Conservation (phyloP, 2,113 vertebrate species). For the Arothron firmamentum region DNA sequence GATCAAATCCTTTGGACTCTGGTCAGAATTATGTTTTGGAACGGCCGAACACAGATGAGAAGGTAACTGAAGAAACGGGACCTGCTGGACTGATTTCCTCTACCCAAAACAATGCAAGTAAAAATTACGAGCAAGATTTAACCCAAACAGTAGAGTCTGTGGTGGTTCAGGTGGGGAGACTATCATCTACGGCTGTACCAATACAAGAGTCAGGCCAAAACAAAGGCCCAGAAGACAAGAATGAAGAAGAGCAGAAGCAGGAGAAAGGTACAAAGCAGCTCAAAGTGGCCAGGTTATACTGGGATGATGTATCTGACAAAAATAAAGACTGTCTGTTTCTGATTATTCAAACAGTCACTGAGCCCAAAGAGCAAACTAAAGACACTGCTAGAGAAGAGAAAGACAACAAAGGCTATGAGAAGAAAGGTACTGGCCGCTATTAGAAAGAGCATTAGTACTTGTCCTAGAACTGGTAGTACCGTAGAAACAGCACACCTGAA, state of each 20-base stretch:
- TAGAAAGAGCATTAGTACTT: not conserved
- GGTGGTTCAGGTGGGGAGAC: not conserved
- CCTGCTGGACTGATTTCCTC: constrained; percentile 5
- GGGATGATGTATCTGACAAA: not conserved
- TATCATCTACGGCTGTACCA: constrained; percentile 2
- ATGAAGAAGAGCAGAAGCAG: constrained; percentile 3
- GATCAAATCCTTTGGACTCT: constrained; percentile 14
- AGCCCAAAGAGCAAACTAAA: constrained; percentile 16
- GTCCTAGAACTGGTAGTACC: not conserved
- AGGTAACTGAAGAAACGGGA: constrained; percentile 1
- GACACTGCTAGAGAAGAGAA: constrained; percentile 29
- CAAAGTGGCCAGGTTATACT: not conserved
- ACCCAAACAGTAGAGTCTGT: constrained; percentile 1
- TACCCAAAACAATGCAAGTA: not conserved
- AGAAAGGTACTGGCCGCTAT: constrained; percentile 55
- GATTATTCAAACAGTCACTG: constrained; percentile 20
- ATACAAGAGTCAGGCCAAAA: constrained; percentile 7
- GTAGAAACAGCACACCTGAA: not conserved
- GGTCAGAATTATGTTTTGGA: constrained; percentile 9
- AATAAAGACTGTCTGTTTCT: not conserved
- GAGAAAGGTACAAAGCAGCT: constrained; percentile 37
- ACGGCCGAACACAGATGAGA: not conserved
- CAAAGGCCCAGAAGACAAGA: constrained; percentile 29
- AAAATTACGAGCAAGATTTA: constrained; percentile 1
- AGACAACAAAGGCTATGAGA: constrained; percentile 61